A percentile compares a stretch with the other conserved stretches of the same genome.
phyloP scores from a whole-genome alignment of 2,113 vertebrate species.

The Astur gentilis region DNA sequence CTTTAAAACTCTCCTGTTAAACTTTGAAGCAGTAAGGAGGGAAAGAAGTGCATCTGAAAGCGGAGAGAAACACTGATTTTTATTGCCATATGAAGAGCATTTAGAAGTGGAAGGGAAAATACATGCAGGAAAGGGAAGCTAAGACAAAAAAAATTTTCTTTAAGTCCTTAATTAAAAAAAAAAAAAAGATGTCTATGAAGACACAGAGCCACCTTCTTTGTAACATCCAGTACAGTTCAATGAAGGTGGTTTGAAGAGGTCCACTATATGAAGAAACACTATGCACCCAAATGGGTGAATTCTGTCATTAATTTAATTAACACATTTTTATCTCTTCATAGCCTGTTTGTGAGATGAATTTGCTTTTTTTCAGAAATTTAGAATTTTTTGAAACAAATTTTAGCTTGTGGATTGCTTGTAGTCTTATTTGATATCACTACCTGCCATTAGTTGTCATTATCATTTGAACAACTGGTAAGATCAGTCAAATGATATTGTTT shows the following conservation, averaged over 20 bases:
- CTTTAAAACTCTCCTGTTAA: conserved; percentile 39
- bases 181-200: background rate
- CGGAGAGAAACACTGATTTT: background rate
- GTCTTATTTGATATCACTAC: background rate
- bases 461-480: background rate
- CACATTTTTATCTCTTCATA: background rate
- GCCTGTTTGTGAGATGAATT: background rate
- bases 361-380: background rate
- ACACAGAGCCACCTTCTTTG: background rate
- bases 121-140: background rate
- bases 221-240: background rate
- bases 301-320: background rate
- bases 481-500: background rate
- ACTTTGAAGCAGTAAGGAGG: conserved; percentile 14
- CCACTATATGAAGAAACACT: background rate
- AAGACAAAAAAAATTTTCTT: background rate
- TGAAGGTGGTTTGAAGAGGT: background rate
- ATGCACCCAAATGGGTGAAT: background rate
- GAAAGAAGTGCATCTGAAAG: background rate
- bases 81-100: background rate
- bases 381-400: background rate
- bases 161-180: background rate
- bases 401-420: background rate
- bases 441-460: background rate
- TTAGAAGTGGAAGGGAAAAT: background rate